These are phyloP conservation scores for Reticulitermes speratus DNA, from an alignment of 1,140 invertebrate genomes.

Conservation along the genomic window DNA sequence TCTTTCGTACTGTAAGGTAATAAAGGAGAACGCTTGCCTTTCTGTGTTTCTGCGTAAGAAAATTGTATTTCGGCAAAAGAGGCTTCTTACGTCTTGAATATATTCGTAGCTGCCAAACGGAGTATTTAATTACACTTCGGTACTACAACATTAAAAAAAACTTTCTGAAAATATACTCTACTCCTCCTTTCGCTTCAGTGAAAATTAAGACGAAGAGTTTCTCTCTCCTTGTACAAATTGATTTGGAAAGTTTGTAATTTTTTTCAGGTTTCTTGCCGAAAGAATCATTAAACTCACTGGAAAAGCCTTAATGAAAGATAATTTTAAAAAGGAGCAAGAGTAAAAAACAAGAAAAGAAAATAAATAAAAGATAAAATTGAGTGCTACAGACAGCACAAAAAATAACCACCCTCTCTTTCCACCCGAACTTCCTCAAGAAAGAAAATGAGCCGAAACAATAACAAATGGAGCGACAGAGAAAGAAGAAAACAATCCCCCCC, in stretches of 20 bases:
- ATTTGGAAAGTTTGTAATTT: slow-evolving; percentile 12
- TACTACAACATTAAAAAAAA: background rate
- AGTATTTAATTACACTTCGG: background rate
- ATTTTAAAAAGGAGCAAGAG: background rate
- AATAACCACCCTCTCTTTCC: background rate
- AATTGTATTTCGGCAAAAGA: background rate
- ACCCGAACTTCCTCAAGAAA: background rate
- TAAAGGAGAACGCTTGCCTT: background rate
- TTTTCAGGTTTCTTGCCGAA: background rate
- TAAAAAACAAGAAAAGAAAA: background rate
- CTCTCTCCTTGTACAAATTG: background rate
- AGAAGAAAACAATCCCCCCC: background rate
- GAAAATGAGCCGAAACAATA: background rate
- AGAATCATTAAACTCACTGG: background rate
- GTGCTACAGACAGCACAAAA: background rate
- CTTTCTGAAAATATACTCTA: background rate
- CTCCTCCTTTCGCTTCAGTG: background rate
- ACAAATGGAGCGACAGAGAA: background rate
- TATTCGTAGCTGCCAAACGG: background rate
- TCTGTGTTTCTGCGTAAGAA: background rate
- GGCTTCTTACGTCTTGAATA: background rate
- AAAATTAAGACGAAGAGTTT: background rate
- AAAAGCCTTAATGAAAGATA: slow-evolving; percentile 4
- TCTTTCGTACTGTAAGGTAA: background rate
- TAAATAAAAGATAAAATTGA: background rate